phyloP scores from a whole-genome alignment of 1,140 invertebrate genomes.

The Proctacanthus coquilletti region DNA sequence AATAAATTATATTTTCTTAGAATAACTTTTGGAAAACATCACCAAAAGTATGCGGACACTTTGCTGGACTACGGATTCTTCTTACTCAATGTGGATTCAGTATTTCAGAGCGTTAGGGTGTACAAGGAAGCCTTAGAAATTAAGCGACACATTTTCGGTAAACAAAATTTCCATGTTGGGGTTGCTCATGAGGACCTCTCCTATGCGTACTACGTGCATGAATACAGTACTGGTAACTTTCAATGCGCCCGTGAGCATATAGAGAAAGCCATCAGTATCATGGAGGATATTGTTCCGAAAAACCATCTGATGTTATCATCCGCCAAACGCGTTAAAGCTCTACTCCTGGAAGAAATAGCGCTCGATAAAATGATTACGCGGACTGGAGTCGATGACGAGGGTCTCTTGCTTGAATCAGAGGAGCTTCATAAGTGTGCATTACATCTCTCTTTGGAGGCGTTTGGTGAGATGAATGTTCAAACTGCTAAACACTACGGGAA shows the following conservation, averaged over 20 bases:
- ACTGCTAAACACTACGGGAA: slow-evolving; percentile 93
- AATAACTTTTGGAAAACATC: slow-evolving; percentile 41
- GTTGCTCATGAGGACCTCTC: slow-evolving; percentile 78
- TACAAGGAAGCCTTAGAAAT: slow-evolving; percentile 68
- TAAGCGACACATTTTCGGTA: slow-evolving; percentile 61
- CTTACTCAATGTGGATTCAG: slow-evolving; percentile 74
- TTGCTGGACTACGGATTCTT: slow-evolving; percentile 82
- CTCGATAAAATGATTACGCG: slow-evolving; percentile 46
- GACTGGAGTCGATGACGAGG: slow-evolving; percentile 23
- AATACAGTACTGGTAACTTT: slow-evolving; percentile 80
- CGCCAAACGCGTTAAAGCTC: slow-evolving; percentile 76
- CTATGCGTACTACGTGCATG: slow-evolving; percentile 79
- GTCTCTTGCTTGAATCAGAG: slow-evolving; percentile 57
- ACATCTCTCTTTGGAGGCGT: slow-evolving; percentile 54
- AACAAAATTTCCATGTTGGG: slow-evolving; percentile 71
- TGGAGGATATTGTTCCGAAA: slow-evolving; percentile 57
- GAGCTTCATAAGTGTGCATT: slow-evolving; percentile 66
- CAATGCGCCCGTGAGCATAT: slow-evolving; percentile 62
- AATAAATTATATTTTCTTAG: slow-evolving; percentile 8
- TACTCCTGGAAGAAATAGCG: slow-evolving; percentile 86
- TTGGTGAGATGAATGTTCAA: slow-evolving; percentile 85
- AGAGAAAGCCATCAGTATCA: slow-evolving; percentile 65
- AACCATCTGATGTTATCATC: slow-evolving; percentile 76
- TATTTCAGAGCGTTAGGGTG: slow-evolving; percentile 61
- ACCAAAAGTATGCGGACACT: slow-evolving; percentile 69